Percentiles rank a stretch among this genome's conserved stretches.
Conservation (phyloP, 2,113 vertebrate genomes). For the Anolis sagrei region DNA sequence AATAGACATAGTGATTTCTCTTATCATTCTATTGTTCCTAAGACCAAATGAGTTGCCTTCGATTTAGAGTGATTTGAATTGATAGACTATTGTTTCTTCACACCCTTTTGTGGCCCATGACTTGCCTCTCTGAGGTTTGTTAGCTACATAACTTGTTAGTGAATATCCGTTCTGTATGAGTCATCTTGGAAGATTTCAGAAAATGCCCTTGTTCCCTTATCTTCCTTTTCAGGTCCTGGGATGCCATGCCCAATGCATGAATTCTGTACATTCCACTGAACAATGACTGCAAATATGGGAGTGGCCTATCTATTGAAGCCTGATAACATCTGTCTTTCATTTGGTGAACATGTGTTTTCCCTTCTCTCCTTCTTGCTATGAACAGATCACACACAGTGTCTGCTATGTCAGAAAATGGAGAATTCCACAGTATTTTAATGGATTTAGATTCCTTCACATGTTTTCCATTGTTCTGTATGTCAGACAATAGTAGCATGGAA, state of each 20-base stretch:
- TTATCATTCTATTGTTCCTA: not conserved
- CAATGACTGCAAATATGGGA: not conserved
- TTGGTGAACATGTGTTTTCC: not conserved
- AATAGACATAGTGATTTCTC: not conserved
- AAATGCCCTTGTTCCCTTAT: conserved; percentile 4
- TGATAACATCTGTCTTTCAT: not conserved
- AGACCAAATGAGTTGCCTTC: not conserved
- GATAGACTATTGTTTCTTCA: not conserved
- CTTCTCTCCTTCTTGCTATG: not conserved
- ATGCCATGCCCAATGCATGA: conserved; percentile 1
- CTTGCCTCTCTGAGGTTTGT: not conserved
- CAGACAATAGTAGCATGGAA: not conserved
- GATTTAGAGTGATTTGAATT: not conserved
- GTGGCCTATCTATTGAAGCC: not conserved
- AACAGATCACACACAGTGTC: not conserved
- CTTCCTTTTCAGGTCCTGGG: not conserved
- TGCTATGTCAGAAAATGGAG: conserved; percentile 13
- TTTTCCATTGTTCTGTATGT: not conserved
- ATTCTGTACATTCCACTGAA: not conserved
- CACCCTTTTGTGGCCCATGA: not conserved
- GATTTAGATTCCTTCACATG: not conserved
- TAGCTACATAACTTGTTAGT: not conserved
- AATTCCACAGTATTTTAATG: not conserved
- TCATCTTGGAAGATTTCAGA: not conserved
- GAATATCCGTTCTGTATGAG: not conserved